Conservation (phyloP, 1,140 invertebrate species). For the Triops cancriformis region DNA sequence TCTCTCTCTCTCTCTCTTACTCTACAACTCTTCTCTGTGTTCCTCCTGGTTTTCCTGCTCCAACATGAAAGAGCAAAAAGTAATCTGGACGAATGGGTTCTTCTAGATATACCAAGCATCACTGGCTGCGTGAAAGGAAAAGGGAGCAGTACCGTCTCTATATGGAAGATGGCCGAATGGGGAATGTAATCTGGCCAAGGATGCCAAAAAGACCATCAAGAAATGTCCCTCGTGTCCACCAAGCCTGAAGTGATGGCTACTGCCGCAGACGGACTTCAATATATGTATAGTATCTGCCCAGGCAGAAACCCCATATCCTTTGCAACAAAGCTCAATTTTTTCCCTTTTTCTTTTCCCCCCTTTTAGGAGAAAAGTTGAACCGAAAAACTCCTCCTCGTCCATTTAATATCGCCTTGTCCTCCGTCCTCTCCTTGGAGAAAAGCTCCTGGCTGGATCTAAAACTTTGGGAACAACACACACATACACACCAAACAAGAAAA, state of each 20-base stretch:
- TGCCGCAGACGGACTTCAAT: constrained; percentile 8
- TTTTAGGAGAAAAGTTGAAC: background rate
- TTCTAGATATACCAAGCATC: constrained; percentile 10
- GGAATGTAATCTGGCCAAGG: constrained; percentile 12
- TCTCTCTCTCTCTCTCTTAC: background rate
- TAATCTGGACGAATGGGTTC: constrained; percentile 13
- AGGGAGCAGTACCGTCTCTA: background rate
- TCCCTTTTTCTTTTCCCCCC: background rate
- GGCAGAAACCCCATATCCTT: background rate
- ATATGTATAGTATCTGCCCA: constrained; percentile 1
- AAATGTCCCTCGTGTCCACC: constrained; percentile 12
- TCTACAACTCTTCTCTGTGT: background rate
- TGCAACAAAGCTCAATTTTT: constrained; percentile 10
- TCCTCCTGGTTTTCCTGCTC: background rate
- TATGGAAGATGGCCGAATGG: constrained; percentile 12
- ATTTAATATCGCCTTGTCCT: background rate
- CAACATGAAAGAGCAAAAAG: constrained; percentile 12
- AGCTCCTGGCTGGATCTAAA: background rate
- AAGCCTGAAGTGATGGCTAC: constrained; percentile 12
- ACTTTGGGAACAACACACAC: background rate
- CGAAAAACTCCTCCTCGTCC: background rate
- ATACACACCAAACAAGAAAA: background rate
- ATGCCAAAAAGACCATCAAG: constrained; percentile 13
- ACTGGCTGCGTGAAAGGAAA: constrained; percentile 2
- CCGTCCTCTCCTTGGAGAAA: background rate